phyloP scores from a whole-genome alignment of 1,140 invertebrate genomes.

The Heliconius himera region DNA sequence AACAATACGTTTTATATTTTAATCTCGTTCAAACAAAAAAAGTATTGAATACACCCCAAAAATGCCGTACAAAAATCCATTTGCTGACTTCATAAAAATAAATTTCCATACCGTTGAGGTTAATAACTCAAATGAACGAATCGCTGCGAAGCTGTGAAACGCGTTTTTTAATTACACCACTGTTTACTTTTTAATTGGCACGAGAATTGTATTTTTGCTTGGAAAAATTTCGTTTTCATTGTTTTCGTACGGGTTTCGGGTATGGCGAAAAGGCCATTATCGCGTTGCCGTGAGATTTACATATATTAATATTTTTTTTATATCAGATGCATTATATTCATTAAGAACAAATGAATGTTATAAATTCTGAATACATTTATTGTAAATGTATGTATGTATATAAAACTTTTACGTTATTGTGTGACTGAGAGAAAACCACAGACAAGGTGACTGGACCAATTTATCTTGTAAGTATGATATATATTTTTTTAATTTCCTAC shows the following conservation, averaged over 20 bases:
- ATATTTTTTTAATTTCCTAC: background rate
- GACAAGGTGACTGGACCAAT: too few species aligned
- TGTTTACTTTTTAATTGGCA: slow-evolving; percentile 53
- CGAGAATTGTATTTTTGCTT: slow-evolving; percentile 28
- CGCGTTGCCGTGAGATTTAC: slow-evolving; percentile 5
- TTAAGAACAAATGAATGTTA: background rate
- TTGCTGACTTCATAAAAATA: slow-evolving; percentile 34
- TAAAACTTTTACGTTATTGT: background rate
- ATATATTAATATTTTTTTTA: background rate
- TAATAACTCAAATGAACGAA: slow-evolving; percentile 46
- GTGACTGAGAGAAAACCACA: too few species aligned
- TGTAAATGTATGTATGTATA: background rate
- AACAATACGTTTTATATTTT: background rate
- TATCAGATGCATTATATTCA: background rate
- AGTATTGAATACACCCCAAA: background rate
- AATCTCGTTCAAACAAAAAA: slow-evolving; percentile 2
- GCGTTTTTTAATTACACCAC: slow-evolving; percentile 48
- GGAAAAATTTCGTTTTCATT: slow-evolving; percentile 18
- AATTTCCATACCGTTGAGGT: slow-evolving; percentile 36
- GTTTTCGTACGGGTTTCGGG: background rate
- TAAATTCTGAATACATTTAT: background rate
- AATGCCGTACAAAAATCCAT: slow-evolving; percentile 30
- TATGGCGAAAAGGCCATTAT: background rate
- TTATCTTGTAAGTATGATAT: too few species aligned
- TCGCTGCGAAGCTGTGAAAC: slow-evolving; percentile 26